A percentile compares a stretch with the other conserved stretches of the same genome.
phyloP scores from a whole-genome alignment of 2,888 invertebrate species.

The Macaria liturata region DNA sequence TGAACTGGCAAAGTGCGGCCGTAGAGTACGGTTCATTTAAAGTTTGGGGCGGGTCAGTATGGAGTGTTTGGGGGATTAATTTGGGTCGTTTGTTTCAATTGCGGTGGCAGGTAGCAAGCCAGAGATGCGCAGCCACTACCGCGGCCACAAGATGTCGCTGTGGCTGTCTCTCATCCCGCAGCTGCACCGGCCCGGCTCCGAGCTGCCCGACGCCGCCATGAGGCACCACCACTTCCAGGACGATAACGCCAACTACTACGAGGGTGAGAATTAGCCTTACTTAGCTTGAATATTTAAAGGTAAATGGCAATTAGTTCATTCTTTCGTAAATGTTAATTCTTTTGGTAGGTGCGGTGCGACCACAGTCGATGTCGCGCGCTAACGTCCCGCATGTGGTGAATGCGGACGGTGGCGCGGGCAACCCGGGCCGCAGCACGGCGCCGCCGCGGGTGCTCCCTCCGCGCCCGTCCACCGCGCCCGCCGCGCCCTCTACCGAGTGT shows the following conservation, averaged over 20 bases:
- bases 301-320: too few relatives aligned
- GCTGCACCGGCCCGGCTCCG: conserved; percentile 91
- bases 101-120: conserved; percentile 85
- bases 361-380: conserved; percentile 88
- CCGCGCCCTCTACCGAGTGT: conserved; percentile 87
- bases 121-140: conserved; percentile 94
- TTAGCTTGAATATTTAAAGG: too few relatives aligned
- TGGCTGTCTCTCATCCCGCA: conserved; percentile 96
- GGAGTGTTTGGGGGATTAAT: conserved; percentile 38
- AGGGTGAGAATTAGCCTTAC: conserved; percentile 77
- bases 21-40: conserved; percentile 43
- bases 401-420: conserved; percentile 57
- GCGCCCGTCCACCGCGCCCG: conserved; percentile 65
- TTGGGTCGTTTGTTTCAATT: conserved; percentile 57
- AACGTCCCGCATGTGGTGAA: conserved; percentile 83
- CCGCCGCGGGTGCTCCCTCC: conserved; percentile 75
- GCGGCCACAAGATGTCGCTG: conserved; percentile 96
- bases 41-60: conserved; percentile 51
- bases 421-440: conserved; percentile 57
- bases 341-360: conserved; percentile 87
- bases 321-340: background rate
- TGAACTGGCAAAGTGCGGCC: conserved; percentile 20
- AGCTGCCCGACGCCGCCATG: conserved; percentile 91
- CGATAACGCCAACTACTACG: conserved; percentile 90
- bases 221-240: conserved; percentile 94